phyloP scores from a whole-genome alignment of 2,113 vertebrate genomes.

The Scopus umbretta region DNA sequence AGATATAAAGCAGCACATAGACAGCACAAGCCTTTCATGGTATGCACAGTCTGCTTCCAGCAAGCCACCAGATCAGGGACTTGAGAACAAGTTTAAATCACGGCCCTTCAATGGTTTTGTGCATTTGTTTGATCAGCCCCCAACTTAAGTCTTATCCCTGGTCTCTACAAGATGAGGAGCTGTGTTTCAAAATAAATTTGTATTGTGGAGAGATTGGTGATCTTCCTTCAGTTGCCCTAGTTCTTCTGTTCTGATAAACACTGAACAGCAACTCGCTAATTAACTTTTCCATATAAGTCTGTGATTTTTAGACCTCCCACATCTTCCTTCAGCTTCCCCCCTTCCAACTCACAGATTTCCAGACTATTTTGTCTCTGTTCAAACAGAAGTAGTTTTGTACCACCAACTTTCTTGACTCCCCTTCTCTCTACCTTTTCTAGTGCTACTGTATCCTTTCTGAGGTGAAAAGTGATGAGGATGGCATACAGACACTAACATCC shows the following conservation, averaged over 20 bases:
- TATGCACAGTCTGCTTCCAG: neutral
- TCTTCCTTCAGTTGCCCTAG: neutral
- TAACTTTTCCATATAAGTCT: neutral
- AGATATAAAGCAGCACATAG: rapidly evolving
- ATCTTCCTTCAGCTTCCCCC: neutral
- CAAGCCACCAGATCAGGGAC: neutral
- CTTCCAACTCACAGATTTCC: neutral
- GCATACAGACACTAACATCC: neutral
- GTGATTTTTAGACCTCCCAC: neutral
- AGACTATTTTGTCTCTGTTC: neutral
- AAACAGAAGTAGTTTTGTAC: neutral
- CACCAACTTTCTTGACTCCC: neutral
- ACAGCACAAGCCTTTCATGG: neutral
- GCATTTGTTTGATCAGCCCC: neutral
- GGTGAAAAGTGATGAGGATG: neutral
- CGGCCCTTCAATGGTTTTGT: neutral
- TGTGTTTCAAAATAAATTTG: neutral
- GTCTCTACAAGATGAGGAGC: neutral
- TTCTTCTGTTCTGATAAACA: neutral
- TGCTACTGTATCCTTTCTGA: neutral
- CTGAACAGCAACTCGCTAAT: neutral
- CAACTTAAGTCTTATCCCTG: neutral
- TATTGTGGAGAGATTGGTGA: neutral
- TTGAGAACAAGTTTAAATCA: neutral
- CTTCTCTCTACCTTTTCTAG: neutral